These are phyloP conservation scores for Amphipoea oculea DNA, from an alignment of 2,888 invertebrate genomes.

Conservation along the genomic window DNA sequence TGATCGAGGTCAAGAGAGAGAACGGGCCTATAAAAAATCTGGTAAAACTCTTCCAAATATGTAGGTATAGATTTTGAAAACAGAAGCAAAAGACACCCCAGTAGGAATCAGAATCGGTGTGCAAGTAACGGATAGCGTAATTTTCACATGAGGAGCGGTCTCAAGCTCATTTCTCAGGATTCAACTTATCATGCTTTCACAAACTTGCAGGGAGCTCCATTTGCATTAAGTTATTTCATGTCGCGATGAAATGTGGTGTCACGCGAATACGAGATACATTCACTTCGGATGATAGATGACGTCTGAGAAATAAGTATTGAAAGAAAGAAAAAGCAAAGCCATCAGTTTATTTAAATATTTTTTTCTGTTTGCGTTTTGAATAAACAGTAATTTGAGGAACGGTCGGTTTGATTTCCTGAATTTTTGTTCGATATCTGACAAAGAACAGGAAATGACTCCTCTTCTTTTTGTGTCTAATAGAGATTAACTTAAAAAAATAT, in stretches of 20 bases:
- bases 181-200: slow-evolving; percentile 78
- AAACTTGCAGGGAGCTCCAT: slow-evolving; percentile 73
- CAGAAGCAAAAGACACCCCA: slow-evolving; percentile 12
- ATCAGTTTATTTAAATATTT: too few species aligned
- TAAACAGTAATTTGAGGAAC: too few species aligned
- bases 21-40: too few species aligned
- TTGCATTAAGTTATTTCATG: slow-evolving; percentile 73
- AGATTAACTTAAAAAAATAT: too few species aligned
- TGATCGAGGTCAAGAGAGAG: too few species aligned
- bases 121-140: slow-evolving; percentile 73
- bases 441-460: too few species aligned
- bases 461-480: too few species aligned
- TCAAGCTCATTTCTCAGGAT: slow-evolving; percentile 79
- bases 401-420: too few species aligned
- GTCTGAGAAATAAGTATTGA: slow-evolving; percentile 22
- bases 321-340: background rate
- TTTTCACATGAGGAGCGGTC: slow-evolving; percentile 63
- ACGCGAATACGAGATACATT: slow-evolving; percentile 65
- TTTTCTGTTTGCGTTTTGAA: too few species aligned
- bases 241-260: slow-evolving; percentile 65
- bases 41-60: background rate
- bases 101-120: slow-evolving; percentile 65
- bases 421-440: too few species aligned
- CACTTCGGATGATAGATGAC: slow-evolving; percentile 65
- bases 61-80: background rate